phyloP scores from a whole-genome alignment of 1,140 invertebrate genomes.

The Drosophila serrata region DNA sequence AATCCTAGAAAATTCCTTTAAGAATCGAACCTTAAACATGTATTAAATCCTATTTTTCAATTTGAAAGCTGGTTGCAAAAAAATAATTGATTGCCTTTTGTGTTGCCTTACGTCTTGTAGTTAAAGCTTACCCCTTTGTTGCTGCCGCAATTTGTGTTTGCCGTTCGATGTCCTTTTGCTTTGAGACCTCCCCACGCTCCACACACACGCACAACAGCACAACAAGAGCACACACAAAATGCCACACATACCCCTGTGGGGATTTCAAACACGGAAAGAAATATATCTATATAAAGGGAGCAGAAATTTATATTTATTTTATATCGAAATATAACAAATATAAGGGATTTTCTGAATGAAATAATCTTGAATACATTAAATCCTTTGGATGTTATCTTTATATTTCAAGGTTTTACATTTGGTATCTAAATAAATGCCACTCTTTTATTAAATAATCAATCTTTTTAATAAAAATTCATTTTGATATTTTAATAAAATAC shows the following conservation, averaged over 20 bases:
- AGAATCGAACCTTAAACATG: neutral
- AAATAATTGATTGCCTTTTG: slow-evolving; percentile 19
- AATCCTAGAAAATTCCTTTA: neutral
- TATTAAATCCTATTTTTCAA: neutral
- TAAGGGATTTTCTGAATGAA: neutral
- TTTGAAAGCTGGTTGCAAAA: slow-evolving; percentile 7
- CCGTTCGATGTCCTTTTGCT: slow-evolving; percentile 31
- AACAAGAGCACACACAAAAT: slow-evolving; percentile 19
- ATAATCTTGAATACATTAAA: neutral
- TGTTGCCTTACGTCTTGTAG: slow-evolving; percentile 35
- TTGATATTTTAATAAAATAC: neutral
- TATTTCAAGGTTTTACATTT: neutral
- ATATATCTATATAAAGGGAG: neutral
- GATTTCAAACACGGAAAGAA: slow-evolving; percentile 9
- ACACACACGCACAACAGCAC: slow-evolving; percentile 15
- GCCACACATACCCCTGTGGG: slow-evolving; percentile 19
- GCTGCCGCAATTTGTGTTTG: slow-evolving; percentile 45
- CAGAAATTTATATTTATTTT: too few relatives aligned
- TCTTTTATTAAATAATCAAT: neutral
- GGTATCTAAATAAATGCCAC: neutral
- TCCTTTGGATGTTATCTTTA: neutral
- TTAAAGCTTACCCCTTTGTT: slow-evolving; percentile 49
- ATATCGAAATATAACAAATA: neutral
- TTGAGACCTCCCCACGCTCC: slow-evolving; percentile 23
- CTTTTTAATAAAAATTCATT: neutral